A percentile compares a stretch with the other conserved stretches of the same genome.
Evolutionary conservation across 2,113 vertebrate genomes (phyloP).

Genomic region (Salvator merianae): DNA sequence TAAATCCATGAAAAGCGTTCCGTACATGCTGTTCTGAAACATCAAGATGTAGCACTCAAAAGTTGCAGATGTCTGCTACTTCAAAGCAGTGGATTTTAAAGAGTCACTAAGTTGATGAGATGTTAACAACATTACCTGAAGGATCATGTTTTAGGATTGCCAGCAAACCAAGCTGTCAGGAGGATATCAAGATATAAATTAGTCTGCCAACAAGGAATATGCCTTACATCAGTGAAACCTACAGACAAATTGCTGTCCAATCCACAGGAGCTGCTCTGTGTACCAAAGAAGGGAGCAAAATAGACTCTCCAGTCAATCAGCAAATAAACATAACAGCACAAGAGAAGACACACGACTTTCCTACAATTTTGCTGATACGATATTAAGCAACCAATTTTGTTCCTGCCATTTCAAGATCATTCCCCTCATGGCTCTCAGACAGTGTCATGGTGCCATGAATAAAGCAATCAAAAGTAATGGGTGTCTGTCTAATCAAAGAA

Average conservation of each 20-base stretch:
- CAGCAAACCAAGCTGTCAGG: slow-evolving; percentile 44
- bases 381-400: slow-evolving; percentile 61
- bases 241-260: slow-evolving; percentile 50
- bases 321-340: slow-evolving; percentile 58
- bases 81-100: neutral
- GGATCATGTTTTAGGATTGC: slow-evolving; percentile 32
- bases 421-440: slow-evolving; percentile 14
- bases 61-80: neutral
- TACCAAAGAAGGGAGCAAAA: slow-evolving; percentile 45
- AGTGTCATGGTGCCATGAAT: slow-evolving; percentile 53
- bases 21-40: too few relatives aligned
- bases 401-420: slow-evolving; percentile 56
- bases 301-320: slow-evolving; percentile 44
- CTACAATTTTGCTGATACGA: slow-evolving; percentile 48
- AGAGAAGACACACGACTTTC: slow-evolving; percentile 25
- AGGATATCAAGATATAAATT: slow-evolving; percentile 57
- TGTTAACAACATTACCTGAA: neutral
- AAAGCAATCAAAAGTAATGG: slow-evolving; percentile 61
- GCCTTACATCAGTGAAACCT: slow-evolving; percentile 32
- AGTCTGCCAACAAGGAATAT: slow-evolving; percentile 43
- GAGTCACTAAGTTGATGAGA: slow-evolving; percentile 14
- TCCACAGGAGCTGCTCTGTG: slow-evolving; percentile 36
- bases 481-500: slow-evolving; percentile 66
- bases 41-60: neutral
- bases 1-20: too few relatives aligned